Percentiles rank a stretch among this genome's conserved stretches.
Evolutionary conservation across 2,888 invertebrate genomes (phyloP).

Genomic region (Sepiola atlantica): DNA sequence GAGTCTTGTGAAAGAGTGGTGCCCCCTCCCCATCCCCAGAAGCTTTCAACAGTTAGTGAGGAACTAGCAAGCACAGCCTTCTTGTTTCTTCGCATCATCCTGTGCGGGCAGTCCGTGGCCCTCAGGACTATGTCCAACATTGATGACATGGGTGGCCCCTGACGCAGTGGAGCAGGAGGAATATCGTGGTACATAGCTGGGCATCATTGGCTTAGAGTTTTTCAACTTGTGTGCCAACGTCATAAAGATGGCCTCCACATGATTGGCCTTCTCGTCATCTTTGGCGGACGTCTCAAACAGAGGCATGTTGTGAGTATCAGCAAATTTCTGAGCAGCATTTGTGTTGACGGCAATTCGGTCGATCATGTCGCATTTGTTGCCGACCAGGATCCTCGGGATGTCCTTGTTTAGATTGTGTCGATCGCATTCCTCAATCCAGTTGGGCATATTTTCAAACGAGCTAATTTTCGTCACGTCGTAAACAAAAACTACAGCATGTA

Average conservation of each 20-base stretch:
- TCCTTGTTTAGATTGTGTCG: conserved; percentile 80
- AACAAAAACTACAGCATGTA: conserved; percentile 88
- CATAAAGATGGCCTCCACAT: conserved; percentile 87
- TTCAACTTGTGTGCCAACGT: conserved; percentile 87
- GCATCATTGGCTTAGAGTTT: conserved; percentile 80
- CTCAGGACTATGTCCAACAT: conserved; percentile 61
- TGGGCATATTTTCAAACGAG: conserved; percentile 81
- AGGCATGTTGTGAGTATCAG: conserved; percentile 80
- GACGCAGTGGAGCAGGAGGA: conserved; percentile 54
- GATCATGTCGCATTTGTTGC: conserved; percentile 84
- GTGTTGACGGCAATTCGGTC: conserved; percentile 81
- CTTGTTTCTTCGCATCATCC: conserved; percentile 56
- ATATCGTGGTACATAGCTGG: conserved; percentile 60
- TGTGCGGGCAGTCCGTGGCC: conserved; percentile 60
- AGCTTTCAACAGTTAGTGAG: conserved; percentile 33
- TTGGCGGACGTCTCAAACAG: conserved; percentile 88
- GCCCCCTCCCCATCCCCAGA: background rate
- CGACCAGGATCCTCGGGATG: conserved; percentile 84
- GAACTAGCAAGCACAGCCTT: conserved; percentile 63
- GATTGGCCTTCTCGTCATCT: conserved; percentile 83
- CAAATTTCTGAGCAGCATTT: conserved; percentile 81
- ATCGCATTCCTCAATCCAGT: conserved; percentile 86
- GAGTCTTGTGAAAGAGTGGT: background rate
- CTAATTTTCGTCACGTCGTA: conserved; percentile 84
- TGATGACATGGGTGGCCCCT: conserved; percentile 55